These are phyloP conservation scores for Micronycteris hirsuta DNA, from an alignment of 2,113 vertebrate genomes.

Conservation along the genomic window DNA sequence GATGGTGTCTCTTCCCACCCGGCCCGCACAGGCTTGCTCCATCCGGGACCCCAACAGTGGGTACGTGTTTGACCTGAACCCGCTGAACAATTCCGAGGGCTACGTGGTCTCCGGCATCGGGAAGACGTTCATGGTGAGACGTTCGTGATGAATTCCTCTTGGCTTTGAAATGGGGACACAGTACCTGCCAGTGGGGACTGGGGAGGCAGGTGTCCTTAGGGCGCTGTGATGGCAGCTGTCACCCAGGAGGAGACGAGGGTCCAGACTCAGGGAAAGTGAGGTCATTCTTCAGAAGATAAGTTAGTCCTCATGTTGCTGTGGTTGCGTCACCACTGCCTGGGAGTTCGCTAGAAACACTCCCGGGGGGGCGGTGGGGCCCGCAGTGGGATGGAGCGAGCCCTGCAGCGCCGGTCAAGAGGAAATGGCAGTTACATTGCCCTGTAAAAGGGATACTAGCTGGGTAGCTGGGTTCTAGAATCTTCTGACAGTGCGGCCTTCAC, in stretches of 20 bases:
- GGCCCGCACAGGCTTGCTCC: conserved; percentile 83
- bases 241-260: background rate
- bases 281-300: background rate
- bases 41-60: conserved; percentile 89
- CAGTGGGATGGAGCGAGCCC: too few species aligned
- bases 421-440: background rate
- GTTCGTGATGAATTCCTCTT: rapidly evolving
- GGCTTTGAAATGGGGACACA: background rate
- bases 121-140: conserved; percentile 86
- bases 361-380: rapidly evolving
- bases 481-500: background rate
- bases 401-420: background rate
- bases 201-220: background rate
- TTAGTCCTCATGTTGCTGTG: rapidly evolving
- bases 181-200: rapidly evolving
- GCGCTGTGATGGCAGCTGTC: background rate
- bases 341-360: background rate
- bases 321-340: rapidly evolving
- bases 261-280: background rate
- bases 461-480: background rate
- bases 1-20: background rate
- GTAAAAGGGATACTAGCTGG: background rate
- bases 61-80: conserved; percentile 89
- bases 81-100: conserved; percentile 78
- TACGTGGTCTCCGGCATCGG: conserved; percentile 81